Base-by-base conservation (phyloP, 1,140 invertebrate genomes). In the Pseudomyrmex concolor region DNA sequence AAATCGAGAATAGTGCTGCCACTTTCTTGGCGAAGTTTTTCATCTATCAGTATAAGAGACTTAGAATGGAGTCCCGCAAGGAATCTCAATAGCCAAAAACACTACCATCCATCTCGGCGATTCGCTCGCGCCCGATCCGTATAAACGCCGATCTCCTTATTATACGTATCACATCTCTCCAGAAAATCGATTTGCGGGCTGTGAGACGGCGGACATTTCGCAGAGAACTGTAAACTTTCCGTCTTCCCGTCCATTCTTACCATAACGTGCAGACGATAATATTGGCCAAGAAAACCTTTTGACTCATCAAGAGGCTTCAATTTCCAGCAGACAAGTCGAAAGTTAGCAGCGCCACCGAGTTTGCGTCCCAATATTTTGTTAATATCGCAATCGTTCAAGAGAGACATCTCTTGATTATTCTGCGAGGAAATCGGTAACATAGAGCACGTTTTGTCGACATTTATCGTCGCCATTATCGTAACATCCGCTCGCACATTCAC, bases 31-130 rank as follows among this genome's bases (percentile, higher is more conserved):
- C 81, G 64, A 1, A 91, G 77, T 57, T 77, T 88, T 43, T 95
- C 94, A 86, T 96, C 96, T 66, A n/a, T n/a, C n/a, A 94, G 93
- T 5, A 95, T 93, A 63, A 95, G 89, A 0, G 95, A 95, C 9
- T 94, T 94, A n/a, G 95, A 95, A 87, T 96, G 95, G 86, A 96
- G 94, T 71, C 92, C 93, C 1, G 95, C 95, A 71, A 96, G 73
- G 64, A 94, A 94, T 7, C 92, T 91, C 2, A 96, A 89, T 48
- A 95, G 85, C 12, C 94, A 77, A 13, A 91, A 95, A 81, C 92
- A 95, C 12, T 12, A 94, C 94, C 0, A 94, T 87, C 84, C 89
- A 93, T 17, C 81, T 89, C 0, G 78, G 93, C 91, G 25, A 15
- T 8, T 71, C 72, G 2, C 89, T 84, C 3, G 86, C 70, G 1